phyloP scores from a whole-genome alignment of 2,113 vertebrate genomes.

The Sander vitreus region DNA sequence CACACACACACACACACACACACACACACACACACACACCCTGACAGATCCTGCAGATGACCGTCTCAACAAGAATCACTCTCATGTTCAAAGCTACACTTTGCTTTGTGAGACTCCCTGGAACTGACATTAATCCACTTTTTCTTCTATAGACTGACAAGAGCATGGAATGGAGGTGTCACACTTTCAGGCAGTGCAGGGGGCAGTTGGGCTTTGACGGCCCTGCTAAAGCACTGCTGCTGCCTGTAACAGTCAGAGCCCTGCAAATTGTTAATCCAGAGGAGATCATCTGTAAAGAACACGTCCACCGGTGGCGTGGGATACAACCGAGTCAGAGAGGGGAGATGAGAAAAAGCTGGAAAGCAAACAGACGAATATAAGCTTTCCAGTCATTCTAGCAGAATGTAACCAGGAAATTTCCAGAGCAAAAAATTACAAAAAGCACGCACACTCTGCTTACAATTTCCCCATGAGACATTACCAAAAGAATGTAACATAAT shows the following conservation, averaged over 20 bases:
- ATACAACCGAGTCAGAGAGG: slow-evolving; percentile 43
- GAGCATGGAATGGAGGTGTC: slow-evolving; percentile 81
- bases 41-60: slow-evolving; percentile 62
- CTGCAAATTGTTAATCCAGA: slow-evolving; percentile 84
- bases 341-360: slow-evolving; percentile 38
- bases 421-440: slow-evolving; percentile 26
- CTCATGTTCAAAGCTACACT: slow-evolving; percentile 67
- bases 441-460: neutral
- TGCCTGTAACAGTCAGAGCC: slow-evolving; percentile 74
- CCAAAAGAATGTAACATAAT: slow-evolving; percentile 22
- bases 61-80: slow-evolving; percentile 71
- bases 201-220: slow-evolving; percentile 60
- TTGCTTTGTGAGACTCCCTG: slow-evolving; percentile 76
- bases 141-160: slow-evolving; percentile 81
- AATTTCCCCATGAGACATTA: slow-evolving; percentile 24
- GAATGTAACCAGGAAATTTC: slow-evolving; percentile 13
- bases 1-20: no score
- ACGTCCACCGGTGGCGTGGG: slow-evolving; percentile 64
- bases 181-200: slow-evolving; percentile 68
- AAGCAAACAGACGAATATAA: slow-evolving; percentile 53
- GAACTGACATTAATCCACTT: slow-evolving; percentile 85
- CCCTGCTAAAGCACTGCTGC: slow-evolving; percentile 70
- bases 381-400: slow-evolving; percentile 24
- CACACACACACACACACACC: neutral
- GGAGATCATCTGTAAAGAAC: slow-evolving; percentile 86